Evolutionary conservation across 2,797 vertebrate species (phyloP).

Genomic region (Sebastes trivittatus): DNA sequence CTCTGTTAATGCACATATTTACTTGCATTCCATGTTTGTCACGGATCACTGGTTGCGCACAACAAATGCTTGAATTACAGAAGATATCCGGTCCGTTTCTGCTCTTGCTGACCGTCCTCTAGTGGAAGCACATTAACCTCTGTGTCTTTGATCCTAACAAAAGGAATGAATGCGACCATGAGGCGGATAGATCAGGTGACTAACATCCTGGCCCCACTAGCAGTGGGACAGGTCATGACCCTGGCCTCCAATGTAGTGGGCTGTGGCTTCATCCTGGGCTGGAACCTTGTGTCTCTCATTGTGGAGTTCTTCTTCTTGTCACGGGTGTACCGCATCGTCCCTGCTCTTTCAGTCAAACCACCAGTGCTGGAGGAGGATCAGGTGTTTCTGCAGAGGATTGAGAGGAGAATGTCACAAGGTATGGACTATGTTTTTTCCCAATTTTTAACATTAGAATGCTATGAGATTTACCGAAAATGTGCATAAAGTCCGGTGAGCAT

Average conservation of each 20-base stretch:
- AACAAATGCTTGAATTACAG: neutral
- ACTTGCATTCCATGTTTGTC: slow-evolving; percentile 12
- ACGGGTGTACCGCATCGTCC: slow-evolving; percentile 84
- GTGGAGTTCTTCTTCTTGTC: slow-evolving; percentile 88
- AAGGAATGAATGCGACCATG: slow-evolving; percentile 85
- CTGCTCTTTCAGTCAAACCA: slow-evolving; percentile 81
- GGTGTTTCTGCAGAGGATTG: slow-evolving; percentile 70
- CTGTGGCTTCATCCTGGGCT: slow-evolving; percentile 87
- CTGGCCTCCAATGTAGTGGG: slow-evolving; percentile 85
- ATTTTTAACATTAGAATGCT: neutral
- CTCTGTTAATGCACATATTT: neutral
- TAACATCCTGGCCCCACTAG: slow-evolving; percentile 83
- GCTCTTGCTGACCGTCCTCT: slow-evolving; percentile 3
- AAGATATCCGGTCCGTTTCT: neutral
- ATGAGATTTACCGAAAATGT: neutral
- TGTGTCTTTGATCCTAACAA: slow-evolving; percentile 60
- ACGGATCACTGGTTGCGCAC: neutral
- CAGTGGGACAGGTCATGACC: slow-evolving; percentile 85
- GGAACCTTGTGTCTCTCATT: slow-evolving; percentile 86
- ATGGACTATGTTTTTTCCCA: neutral
- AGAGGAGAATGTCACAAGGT: slow-evolving; percentile 75
- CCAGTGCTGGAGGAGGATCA: slow-evolving; percentile 63
- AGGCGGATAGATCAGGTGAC: slow-evolving; percentile 85
- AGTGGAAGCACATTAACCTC: slow-evolving; percentile 44
- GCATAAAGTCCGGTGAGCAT: neutral